Base-by-base conservation (phyloP, 2,888 invertebrate genomes). In the Scrobipalpa atriplicella region DNA sequence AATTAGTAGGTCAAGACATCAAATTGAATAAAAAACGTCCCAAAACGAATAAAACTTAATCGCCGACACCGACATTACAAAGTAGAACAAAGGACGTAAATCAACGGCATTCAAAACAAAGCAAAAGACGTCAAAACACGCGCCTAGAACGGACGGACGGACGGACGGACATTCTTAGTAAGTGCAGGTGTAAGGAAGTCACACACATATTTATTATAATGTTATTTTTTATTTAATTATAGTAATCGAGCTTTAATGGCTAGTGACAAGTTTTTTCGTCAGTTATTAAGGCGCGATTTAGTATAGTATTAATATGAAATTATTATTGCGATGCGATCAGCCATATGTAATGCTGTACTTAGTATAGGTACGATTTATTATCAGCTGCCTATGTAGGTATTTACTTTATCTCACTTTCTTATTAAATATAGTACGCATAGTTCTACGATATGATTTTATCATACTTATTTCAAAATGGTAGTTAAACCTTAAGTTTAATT, bases 131-230 rank as follows among this genome's bases (percentile, higher is more conserved):
- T 65, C 64, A 64, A 52, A 65, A 62, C 66, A 64, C 58, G 60
- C 62, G 29, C n/a, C 43, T 65, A 65, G 65, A 29, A 36, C 58
- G 63, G 66, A 72, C 73, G 70, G 72, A 73, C 75, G 8, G 60
- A 62, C 68, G 64, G 66, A 72, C 73, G 70, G 73, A 73, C 76
- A 82, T 81, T 78, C 81, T 74, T 66, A 62, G 69, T 73, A 67
- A 75, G 73, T 79, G 74, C 83, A 79, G 82, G 79, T 80, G 80
- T 78, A 68, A 76, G 77, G 77, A 78, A 78, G 71, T 69, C 41
- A 52, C 63, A 41, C 62, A 65, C 69, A 71, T 65, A 67, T 29
- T 66, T 69, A 68, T 65, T 66, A 67, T 70, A 67, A 66, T 67
- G 68, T 65, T 66, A 65, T 71, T 72, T 73, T 75, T 73, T 72